These are phyloP conservation scores for Pseudoips prasinana DNA, from an alignment of 2,888 invertebrate genomes.

Conservation along the genomic window DNA sequence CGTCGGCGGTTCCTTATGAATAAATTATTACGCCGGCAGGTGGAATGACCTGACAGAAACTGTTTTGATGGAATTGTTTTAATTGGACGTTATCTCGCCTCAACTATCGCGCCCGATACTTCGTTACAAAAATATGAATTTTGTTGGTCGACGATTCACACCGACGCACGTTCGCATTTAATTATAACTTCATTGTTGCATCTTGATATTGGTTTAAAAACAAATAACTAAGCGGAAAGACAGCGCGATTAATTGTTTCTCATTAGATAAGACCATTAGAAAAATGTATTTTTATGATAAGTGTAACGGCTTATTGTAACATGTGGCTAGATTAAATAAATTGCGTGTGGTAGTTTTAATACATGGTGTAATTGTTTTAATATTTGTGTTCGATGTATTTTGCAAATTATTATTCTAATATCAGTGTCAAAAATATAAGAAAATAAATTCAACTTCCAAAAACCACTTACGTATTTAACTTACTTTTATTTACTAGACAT, in stretches of 20 bases:
- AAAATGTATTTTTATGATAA: too few species aligned
- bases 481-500: too few species aligned
- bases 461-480: too few species aligned
- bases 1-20: slow-evolving; percentile 68
- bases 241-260: slow-evolving; percentile 44
- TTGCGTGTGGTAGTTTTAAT: neutral
- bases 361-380: too few species aligned
- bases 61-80: slow-evolving; percentile 82
- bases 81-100: slow-evolving; percentile 75
- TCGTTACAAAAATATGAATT: slow-evolving; percentile 72
- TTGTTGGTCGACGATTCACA: slow-evolving; percentile 65
- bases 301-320: slow-evolving; percentile 13
- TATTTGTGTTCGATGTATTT: too few species aligned
- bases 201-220: slow-evolving; percentile 60
- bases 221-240: slow-evolving; percentile 56
- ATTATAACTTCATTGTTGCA: slow-evolving; percentile 45
- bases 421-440: too few species aligned
- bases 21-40: slow-evolving; percentile 76
- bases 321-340: slow-evolving; percentile 4
- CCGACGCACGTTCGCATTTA: slow-evolving; percentile 59
- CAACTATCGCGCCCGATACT: slow-evolving; percentile 65
- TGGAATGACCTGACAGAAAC: slow-evolving; percentile 81
- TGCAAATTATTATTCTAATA: too few species aligned
- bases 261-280: slow-evolving; percentile 32
- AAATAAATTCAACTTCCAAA: too few species aligned